phyloP scores from a whole-genome alignment of 2,888 invertebrate species.

The Tortrix viridana region DNA sequence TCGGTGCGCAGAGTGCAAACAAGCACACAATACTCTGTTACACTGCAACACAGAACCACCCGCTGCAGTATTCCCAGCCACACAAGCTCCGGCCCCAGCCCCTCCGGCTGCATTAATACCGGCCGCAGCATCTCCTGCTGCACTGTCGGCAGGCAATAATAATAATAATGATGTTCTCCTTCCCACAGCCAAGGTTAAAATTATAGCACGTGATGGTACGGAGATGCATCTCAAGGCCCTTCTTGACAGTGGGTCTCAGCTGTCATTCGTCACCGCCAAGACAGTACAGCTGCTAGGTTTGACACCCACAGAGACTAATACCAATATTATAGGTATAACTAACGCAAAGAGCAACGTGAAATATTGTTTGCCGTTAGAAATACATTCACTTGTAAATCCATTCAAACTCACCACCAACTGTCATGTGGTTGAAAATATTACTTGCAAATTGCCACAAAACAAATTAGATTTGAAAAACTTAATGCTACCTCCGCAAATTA shows the following conservation, averaged over 20 bases:
- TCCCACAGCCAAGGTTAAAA: constrained; percentile 36
- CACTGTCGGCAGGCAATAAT: constrained; percentile 5
- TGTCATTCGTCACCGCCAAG: constrained; percentile 23
- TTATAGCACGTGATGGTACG: constrained; percentile 13
- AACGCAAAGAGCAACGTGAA: constrained; percentile 21
- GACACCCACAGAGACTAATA: constrained; percentile 8
- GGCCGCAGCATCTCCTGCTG: constrained; percentile 8
- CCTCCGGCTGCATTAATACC: background rate
- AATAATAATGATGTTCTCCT: constrained; percentile 25
- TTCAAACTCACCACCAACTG: constrained; percentile 13
- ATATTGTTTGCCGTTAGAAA: constrained; percentile 29
- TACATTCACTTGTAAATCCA: constrained; percentile 29
- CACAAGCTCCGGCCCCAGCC: background rate
- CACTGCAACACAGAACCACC: constrained; percentile 6
- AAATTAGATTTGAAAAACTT: constrained; percentile 26
- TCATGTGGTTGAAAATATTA: constrained; percentile 39
- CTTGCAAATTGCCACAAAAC: constrained; percentile 39
- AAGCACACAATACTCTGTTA: constrained; percentile 34
- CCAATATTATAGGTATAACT: background rate
- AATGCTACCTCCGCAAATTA: constrained; percentile 24
- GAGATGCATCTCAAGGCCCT: constrained; percentile 34
- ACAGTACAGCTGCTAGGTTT: constrained; percentile 16
- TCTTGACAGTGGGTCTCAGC: constrained; percentile 38
- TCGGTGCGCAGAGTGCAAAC: constrained; percentile 35
- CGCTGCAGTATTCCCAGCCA: background rate